phyloP scores from a whole-genome alignment of 2,888 invertebrate species.

The Ectemnius continuus region DNA sequence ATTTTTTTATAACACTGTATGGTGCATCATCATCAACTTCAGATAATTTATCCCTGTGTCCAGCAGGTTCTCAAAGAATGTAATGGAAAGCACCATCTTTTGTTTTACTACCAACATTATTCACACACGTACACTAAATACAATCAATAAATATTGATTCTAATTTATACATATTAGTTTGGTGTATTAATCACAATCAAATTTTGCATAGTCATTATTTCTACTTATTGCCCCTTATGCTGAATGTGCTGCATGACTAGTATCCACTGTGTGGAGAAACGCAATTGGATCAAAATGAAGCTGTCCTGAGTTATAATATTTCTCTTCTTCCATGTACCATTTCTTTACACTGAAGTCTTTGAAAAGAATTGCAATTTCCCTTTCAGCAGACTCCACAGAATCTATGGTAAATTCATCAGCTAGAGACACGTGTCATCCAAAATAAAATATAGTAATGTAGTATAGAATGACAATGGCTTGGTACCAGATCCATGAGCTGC shows the following conservation, averaged over 20 bases:
- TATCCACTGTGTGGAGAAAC: slow-evolving; percentile 79
- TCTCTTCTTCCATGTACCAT: slow-evolving; percentile 83
- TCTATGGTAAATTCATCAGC: slow-evolving; percentile 79
- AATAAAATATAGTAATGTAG: slow-evolving; percentile 16
- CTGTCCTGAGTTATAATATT: slow-evolving; percentile 76
- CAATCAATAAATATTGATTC: slow-evolving; percentile 33
- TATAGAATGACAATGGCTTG: background rate
- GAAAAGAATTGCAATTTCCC: slow-evolving; percentile 91
- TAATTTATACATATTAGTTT: slow-evolving; percentile 20
- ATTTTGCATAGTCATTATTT: slow-evolving; percentile 2
- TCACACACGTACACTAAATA: slow-evolving; percentile 6
- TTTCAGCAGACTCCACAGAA: slow-evolving; percentile 85
- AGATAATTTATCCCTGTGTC: no score
- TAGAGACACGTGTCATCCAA: no score
- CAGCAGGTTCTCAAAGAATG: background rate
- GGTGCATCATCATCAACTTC: no score
- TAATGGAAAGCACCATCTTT: background rate
- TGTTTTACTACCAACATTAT: slow-evolving; percentile 10
- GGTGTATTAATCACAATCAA: slow-evolving; percentile 4
- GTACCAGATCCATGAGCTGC: slow-evolving; percentile 95
- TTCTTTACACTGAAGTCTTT: slow-evolving; percentile 86
- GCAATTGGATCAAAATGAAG: slow-evolving; percentile 80
- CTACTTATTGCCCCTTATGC: slow-evolving; percentile 21
- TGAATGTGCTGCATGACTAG: slow-evolving; percentile 28
- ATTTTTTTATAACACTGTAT: slow-evolving; percentile 48